Base-by-base conservation (phyloP, 2,888 invertebrate species). In the Prosopocoilus inquinatus region DNA sequence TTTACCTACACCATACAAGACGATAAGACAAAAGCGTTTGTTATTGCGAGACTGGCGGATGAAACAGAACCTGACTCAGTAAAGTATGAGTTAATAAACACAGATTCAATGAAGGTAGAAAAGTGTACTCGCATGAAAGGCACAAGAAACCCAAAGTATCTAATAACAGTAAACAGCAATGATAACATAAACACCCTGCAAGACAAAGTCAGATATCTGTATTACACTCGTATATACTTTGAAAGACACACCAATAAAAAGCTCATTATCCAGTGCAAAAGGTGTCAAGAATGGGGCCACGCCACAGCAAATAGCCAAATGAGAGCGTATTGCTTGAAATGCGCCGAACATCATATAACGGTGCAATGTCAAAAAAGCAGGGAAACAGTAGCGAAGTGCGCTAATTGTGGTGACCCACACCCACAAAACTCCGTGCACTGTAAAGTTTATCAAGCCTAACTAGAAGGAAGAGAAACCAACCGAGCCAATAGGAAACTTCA, bases 281-380 rank as follows among this genome's bases (percentile, higher is more conserved):
- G 48, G 16, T 53, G 56, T 52, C 60, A 55, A 28, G 41, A 45
- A 51, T 58, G 52, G 56, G 56, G 56, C 8, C 56, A 56, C 36
- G 56, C 47, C 2, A 55, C 48, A 11, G 9, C 47, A 13, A 57
- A 54, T 38, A 46, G 57, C 20, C 43, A 16, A n/a, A 11, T 13
- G 7, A 11, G 11, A 3, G n/a, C 47, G 3, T 20, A 28, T 20
- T 58, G 58, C 51, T 16, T 58, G 11, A 54, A 55, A 15, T 58
- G 58, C 43, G 38, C 47, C 15, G 39, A 50, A 28, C 11, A 28
- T 5, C 54, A 58, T 32, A 2, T 1, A 16, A 50, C 58, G 5
- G 2, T 4, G 9, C 32, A 49, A 8, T 57, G 58, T 47, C 9
- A 55, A 50, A 28, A 9, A 8, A 4, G 13, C 12, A 20, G 50